Evolutionary conservation across 30 jellyfish, hydroid and myxozoan genomes (phyloP), one percentile per base, ranked within the genome.

Genomic region (Morbakka virulenta): DNA sequence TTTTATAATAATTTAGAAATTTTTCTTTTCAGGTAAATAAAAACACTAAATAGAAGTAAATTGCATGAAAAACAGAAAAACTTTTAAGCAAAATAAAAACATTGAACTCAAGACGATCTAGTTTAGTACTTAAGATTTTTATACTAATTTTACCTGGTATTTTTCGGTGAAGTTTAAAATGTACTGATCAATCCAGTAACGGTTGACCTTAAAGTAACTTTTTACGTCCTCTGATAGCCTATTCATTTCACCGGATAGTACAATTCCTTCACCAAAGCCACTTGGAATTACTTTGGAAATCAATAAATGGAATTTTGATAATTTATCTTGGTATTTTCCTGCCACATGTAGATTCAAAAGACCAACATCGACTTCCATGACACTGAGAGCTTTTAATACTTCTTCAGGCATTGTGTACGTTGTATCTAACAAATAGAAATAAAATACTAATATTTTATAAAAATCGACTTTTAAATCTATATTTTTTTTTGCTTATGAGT

Each of bases 271-370:
- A 6, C 90, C 90, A 17, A 32, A 67, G 9, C 29, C 20, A 32
- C 69, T 86, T 48, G 86, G 79, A 47, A 79, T 79, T 17, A 79
- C 48, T 27, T 79, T 66, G 0, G 88, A 17, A 4, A 79, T 26
- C 77, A 62, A 64, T 24, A 79, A 21, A 0, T 79, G 49, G 22
- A 83, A 83, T 20, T 79, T 28, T 22, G 1, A 3, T 26, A 79
- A 17, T 3, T 6, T 32, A 29, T 64, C 87, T 1, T 70, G 57
- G 31, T 20, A 34, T 0, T 68, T 74, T 1, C 79, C 90, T 22
- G 88, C 90, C 2, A 52, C 86, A 3, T 62, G 35, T 24, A 86
- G 49, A 50, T 79, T 70, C 13, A 82, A 25, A 28, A 82, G 36
- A 32, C 63, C 47, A 32, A 83, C 94, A 72, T 82, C 94, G 4